Conservation (phyloP, 2,888 invertebrate species). For the Acrobeloides nanus region DNA sequence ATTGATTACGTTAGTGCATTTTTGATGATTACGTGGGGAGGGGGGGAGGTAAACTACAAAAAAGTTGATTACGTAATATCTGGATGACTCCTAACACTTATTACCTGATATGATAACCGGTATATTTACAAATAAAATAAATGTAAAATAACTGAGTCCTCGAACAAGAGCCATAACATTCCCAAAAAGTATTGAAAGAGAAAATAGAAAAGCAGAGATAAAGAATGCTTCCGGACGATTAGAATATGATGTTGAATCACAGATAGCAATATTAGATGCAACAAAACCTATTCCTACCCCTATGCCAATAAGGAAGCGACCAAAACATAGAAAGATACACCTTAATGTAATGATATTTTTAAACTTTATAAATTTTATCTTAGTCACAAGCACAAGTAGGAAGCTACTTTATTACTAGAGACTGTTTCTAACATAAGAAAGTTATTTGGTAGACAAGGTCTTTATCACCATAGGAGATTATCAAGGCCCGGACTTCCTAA, state of each 20-base stretch:
- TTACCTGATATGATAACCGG: conserved; percentile 6
- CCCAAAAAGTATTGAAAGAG: conserved; percentile 8
- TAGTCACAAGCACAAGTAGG: no score
- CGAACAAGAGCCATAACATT: conserved; percentile 6
- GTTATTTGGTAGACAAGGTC: no score
- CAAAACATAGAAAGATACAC: conserved; percentile 11
- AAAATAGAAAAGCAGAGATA: conserved; percentile 14
- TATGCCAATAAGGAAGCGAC: conserved; percentile 14
- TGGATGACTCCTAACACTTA: not conserved
- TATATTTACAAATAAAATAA: conserved; percentile 4
- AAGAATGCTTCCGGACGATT: conserved; percentile 12
- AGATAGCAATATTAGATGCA: conserved; percentile 12
- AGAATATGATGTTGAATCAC: conserved; percentile 8
- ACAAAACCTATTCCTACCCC: conserved; percentile 19
- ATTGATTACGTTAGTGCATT: no score
- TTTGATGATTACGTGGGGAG: no score
- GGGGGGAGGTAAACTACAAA: no score
- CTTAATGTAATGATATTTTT: conserved; percentile 8
- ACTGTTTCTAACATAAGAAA: no score
- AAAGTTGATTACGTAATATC: no score
- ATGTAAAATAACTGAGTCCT: not conserved
- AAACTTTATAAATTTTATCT: no score
- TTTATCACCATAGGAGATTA: no score
- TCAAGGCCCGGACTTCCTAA: no score
- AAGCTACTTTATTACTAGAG: no score